Evolutionary conservation across 1,140 invertebrate species (phyloP), one percentile per base, ranked within the genome.

Genomic region (Ganaspis sp.): DNA sequence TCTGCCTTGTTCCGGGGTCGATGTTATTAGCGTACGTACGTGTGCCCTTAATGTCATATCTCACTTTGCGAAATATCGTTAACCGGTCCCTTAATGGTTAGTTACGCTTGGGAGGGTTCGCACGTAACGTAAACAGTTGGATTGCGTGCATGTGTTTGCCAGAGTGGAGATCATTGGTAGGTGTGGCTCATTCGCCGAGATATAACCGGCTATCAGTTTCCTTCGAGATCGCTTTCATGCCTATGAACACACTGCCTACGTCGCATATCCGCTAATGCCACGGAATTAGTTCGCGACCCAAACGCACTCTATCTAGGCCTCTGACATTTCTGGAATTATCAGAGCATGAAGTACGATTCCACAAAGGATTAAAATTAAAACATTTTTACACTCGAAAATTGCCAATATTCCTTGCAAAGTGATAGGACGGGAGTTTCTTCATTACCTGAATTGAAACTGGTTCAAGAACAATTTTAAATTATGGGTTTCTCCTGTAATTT

Each of bases 121-220:
- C 54, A 64, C 21, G 23, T 64, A 64, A 64, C 19, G 54, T 26
- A 64, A 64, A 26, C 23, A 54, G 53, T 54, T 53, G 49, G 19
- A 54, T 54, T 54, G 53, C 53, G 53, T 54, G 53, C 23, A 54
- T 19, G 53, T 54, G 53, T 54, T 54, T 23, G 19, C 21, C 21
- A 54, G 53, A 21, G 21, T 21, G 21, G 9, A 15, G 23, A 26
- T 64, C 54, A 64, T 11, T 64, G 54, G 54, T 64, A 64, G 54
- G 54, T 64, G 54, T 64, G 54, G 21, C 54, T 64, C 23, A 64
- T 64, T 64, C 54, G 54, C 23, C 21, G 54, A 15, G 23, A 26
- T 64, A 64, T 64, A 64, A 64, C 23, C 21, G 54, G 11, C 54
- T 64, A 64, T 64, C 54, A 15, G 54, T 64, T 64, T 64, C 54